Evolutionary conservation across 2,113 vertebrate species (phyloP).

Genomic region (Spea bombifrons): DNA sequence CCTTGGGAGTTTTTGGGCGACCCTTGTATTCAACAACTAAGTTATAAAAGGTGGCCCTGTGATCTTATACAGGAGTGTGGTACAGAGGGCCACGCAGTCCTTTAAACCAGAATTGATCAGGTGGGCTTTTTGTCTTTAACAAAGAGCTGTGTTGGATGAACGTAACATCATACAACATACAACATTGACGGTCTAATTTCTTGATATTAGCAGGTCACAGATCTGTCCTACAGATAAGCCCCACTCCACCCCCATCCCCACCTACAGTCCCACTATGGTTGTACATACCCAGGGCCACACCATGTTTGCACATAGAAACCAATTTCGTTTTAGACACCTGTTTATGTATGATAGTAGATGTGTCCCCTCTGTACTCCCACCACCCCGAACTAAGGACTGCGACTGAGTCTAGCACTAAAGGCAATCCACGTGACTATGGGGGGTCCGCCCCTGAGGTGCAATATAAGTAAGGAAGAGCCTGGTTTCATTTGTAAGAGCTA

Average conservation of each 20-base stretch:
- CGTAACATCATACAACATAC: not conserved
- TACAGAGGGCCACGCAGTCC: not conserved
- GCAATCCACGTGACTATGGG: not conserved
- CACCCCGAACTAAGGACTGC: not conserved
- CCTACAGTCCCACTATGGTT: not conserved
- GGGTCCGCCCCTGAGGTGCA: slow-evolving; percentile 18
- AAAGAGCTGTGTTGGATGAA: not conserved
- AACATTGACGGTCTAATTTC: too few species aligned
- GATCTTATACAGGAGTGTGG: not conserved
- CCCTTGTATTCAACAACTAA: not conserved
- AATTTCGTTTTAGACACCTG: slow-evolving; percentile 19
- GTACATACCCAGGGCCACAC: slow-evolving; percentile 8
- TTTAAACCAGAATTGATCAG: not conserved
- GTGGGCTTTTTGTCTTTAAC: not conserved
- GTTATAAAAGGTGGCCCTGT: not conserved
- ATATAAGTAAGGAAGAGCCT: not conserved
- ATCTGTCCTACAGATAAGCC: slow-evolving; percentile 6
- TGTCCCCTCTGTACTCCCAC: slow-evolving; percentile 10
- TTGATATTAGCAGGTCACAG: not conserved
- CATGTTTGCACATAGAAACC: slow-evolving; percentile 26
- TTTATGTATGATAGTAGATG: slow-evolving; percentile 21
- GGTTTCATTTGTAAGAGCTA: not conserved
- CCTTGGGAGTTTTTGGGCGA: not conserved
- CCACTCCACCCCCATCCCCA: not conserved
- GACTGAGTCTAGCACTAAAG: not conserved